Evolutionary conservation across 92 coral and sea anemone genomes (phyloP).

Genomic region (Porites divaricata): DNA sequence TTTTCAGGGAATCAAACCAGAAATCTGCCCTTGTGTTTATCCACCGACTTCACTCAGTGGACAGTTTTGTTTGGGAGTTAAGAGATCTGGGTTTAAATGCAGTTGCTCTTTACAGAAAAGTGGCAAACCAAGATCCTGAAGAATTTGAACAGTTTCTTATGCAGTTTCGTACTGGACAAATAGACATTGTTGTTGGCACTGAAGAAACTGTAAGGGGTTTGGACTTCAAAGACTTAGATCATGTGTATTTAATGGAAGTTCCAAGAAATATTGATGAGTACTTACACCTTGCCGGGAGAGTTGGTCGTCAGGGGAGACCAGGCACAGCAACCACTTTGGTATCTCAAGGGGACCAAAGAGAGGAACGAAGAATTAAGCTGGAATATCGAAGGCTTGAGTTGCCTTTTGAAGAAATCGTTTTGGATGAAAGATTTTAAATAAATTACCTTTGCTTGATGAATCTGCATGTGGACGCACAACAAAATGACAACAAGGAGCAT

Average conservation of each 20-base stretch:
- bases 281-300: slow-evolving; percentile 85
- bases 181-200: slow-evolving; percentile 79
- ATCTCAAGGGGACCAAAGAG: slow-evolving; percentile 57
- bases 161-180: slow-evolving; percentile 70
- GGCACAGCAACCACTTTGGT: slow-evolving; percentile 86
- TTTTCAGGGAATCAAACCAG: slow-evolving; percentile 70
- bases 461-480: too few species aligned
- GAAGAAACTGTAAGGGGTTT: slow-evolving; percentile 92
- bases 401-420: slow-evolving; percentile 61
- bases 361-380: slow-evolving; percentile 67
- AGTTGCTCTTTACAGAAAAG: slow-evolving; percentile 78
- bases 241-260: slow-evolving; percentile 86
- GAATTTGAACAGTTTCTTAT: slow-evolving; percentile 62
- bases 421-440: slow-evolving; percentile 5
- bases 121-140: slow-evolving; percentile 73
- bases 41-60: slow-evolving; percentile 83
- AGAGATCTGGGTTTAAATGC: slow-evolving; percentile 79
- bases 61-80: slow-evolving; percentile 84
- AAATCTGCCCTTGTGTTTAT: slow-evolving; percentile 86
- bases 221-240: slow-evolving; percentile 78
- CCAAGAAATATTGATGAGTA: slow-evolving; percentile 84
- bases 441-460: too few species aligned
- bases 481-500: too few species aligned
- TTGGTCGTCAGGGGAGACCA: slow-evolving; percentile 80
- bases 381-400: slow-evolving; percentile 80